Evolutionary conservation across 2,797 vertebrate species (phyloP), one percentile per base, ranked within the genome.

Genomic region (Anabas testudineus): DNA sequence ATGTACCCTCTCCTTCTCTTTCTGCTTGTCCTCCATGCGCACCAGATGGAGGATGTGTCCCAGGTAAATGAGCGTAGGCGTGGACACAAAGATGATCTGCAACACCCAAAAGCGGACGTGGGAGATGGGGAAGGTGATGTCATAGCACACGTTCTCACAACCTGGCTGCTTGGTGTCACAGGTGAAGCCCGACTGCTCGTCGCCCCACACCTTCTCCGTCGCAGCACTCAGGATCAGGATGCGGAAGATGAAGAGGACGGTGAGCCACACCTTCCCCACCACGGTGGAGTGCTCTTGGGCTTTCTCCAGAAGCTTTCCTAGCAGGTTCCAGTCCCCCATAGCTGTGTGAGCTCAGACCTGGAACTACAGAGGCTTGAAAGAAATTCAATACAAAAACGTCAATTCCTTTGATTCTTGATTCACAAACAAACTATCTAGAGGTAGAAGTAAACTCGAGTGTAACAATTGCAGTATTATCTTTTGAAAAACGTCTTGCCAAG

Each of bases 31-130:
- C 80, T 95, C 95, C 89, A 93, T 91, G 0, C 95, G 94, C 47
- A 96, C 94, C 78, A 96, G 91, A 71, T 96, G 96, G 52, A 96
- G 88, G 60, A 96, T 95, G 92, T 97, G 95, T 5, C 96, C 96
- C 87, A 96, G 91, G 88, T 97, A 96, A 76, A 97, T 92, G 0
- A 97, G 85, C 8, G 95, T 95, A 0, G 95, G 96, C 0, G 95
- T 96, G 64, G 95, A 97, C 82, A 97, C 95, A 0, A 97, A 97
- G 88, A 96, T 96, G 87, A 97, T 97, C 92, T 97, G 96, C 82
- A 97, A 93, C 55, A 96, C 95, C 95, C 96, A 97, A 84, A 97
- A 96, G 71, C 93, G 94, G 41, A 97, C 94, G 71, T 97, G 96
- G 43, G 96, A 96, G 88, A 97, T 96, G 76, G 95, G 96, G 88